Percentiles rank a stretch among this genome's conserved stretches.
Conservation (phyloP, 2,113 vertebrate genomes). For the Anhinga anhinga region DNA sequence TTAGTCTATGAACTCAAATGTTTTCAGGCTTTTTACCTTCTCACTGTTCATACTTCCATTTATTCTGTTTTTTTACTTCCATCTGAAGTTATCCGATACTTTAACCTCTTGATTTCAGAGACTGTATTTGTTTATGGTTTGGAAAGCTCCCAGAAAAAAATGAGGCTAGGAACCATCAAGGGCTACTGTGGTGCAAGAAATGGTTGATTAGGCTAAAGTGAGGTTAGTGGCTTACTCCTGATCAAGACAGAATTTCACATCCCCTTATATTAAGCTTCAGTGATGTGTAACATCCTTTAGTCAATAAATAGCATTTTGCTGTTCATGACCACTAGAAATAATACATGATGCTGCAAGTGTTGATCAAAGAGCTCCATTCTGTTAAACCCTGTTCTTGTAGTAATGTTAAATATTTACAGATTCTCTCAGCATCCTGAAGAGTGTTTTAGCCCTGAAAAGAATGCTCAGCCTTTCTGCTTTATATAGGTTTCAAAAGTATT, state of each 20-base stretch:
- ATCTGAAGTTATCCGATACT: neutral
- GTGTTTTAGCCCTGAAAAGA: neutral
- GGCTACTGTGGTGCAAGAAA: neutral
- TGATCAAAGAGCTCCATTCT: neutral
- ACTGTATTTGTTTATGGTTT: neutral
- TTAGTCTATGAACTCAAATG: neutral
- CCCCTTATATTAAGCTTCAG: neutral
- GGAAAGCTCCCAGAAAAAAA: neutral
- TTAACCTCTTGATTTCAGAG: neutral
- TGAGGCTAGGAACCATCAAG: neutral
- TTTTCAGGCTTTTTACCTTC: neutral
- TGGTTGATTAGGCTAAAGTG: neutral
- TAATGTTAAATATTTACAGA: neutral
- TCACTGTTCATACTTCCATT: neutral
- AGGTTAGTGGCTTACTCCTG: neutral
- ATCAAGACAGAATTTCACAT: neutral
- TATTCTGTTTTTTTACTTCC: neutral
- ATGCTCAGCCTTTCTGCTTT: neutral
- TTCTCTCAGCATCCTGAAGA: neutral
- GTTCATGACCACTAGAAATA: neutral
- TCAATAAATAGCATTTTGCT: neutral
- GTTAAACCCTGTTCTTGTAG: neutral
- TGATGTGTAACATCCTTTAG: neutral
- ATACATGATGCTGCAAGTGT: neutral
- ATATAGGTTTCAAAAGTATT: neutral